Percentiles rank a stretch among this genome's conserved stretches.
These are phyloP conservation scores for Sebastes trivittatus DNA, from an alignment of 2,797 vertebrate species.

Conservation along the genomic window DNA sequence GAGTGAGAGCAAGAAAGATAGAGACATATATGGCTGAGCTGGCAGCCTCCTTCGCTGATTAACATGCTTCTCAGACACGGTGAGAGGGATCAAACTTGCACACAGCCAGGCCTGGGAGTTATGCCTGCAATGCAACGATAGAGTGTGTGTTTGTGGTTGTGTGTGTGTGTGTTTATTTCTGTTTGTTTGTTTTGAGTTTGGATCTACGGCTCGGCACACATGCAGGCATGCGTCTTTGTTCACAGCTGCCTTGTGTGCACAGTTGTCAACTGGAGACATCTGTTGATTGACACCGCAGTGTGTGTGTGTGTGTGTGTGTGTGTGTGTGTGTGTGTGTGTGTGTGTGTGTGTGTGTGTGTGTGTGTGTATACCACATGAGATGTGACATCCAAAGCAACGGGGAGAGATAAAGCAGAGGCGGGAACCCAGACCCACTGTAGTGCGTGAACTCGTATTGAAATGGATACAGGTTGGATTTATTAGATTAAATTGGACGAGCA, in stretches of 20 bases:
- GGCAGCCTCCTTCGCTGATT: conserved; percentile 74
- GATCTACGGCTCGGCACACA: conserved; percentile 28
- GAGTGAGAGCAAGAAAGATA: conserved; percentile 47
- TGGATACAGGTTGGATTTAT: conserved; percentile 57
- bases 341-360: neutral
- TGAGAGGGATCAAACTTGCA: conserved; percentile 73
- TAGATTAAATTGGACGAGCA: conserved; percentile 63
- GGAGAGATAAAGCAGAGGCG: conserved; percentile 21
- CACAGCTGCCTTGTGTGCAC: conserved; percentile 47
- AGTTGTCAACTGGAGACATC: conserved; percentile 45
- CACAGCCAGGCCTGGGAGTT: conserved; percentile 68
- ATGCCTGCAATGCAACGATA: conserved; percentile 65
- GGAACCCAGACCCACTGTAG: conserved; percentile 4
- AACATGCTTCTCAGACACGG: conserved; percentile 80
- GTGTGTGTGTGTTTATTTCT: conserved; percentile 21
- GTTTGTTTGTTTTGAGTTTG: conserved; percentile 56
- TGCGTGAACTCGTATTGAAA: conserved; percentile 39
- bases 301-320: conserved; percentile 9
- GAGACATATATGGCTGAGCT: conserved; percentile 68
- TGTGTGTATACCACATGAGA: conserved; percentile 14
- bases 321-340: neutral
- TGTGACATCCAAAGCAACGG: conserved; percentile 59
- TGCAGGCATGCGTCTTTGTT: conserved; percentile 44
- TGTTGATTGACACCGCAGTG: conserved; percentile 56
- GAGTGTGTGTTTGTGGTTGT: conserved; percentile 25